Evolutionary conservation across 2,888 invertebrate genomes (phyloP).

Genomic region (Acheta domesticus): DNA sequence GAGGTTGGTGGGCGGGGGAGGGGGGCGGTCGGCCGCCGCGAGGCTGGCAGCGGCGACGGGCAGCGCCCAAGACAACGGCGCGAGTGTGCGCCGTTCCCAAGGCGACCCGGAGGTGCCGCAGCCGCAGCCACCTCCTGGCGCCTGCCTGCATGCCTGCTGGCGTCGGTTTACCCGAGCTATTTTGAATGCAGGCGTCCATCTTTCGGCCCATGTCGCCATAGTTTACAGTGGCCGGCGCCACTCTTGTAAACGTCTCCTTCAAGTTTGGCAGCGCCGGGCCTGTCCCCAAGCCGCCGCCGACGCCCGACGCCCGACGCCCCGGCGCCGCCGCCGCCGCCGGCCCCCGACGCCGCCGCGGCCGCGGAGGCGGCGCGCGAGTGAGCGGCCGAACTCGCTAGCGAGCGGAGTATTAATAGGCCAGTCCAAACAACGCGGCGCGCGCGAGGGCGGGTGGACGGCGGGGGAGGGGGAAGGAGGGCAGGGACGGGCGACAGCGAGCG

Average conservation of each 20-base stretch:
- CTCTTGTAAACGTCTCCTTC: slow-evolving; percentile 22
- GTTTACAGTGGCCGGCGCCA: slow-evolving; percentile 34
- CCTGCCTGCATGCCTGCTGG: slow-evolving; percentile 24
- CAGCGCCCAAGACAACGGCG: not conserved
- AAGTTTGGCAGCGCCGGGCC: slow-evolving; percentile 19
- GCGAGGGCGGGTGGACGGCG: too few relatives aligned
- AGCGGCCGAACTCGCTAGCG: too few relatives aligned
- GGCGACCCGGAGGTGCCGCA: not conserved
- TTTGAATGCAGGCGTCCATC: slow-evolving; percentile 2
- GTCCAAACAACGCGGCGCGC: too few relatives aligned
- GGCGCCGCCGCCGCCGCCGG: not conserved
- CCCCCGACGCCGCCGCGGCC: not conserved
- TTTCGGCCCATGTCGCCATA: slow-evolving; percentile 30
- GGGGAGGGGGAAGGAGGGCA: too few relatives aligned
- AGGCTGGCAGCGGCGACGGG: slow-evolving; percentile 2
- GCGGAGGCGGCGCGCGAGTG: too few relatives aligned
- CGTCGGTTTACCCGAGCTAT: slow-evolving; percentile 21
- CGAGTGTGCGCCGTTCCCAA: slow-evolving; percentile 18
- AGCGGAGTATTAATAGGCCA: too few relatives aligned
- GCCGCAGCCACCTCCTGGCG: slow-evolving; percentile 11
- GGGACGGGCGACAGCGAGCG: too few relatives aligned
- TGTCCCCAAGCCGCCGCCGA: slow-evolving; percentile 20
- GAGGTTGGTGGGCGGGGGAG: not conserved
- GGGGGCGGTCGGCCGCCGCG: not conserved
- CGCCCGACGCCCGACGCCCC: not conserved